Conservation (phyloP, 2,113 vertebrate species). For the Melierax canorus region DNA sequence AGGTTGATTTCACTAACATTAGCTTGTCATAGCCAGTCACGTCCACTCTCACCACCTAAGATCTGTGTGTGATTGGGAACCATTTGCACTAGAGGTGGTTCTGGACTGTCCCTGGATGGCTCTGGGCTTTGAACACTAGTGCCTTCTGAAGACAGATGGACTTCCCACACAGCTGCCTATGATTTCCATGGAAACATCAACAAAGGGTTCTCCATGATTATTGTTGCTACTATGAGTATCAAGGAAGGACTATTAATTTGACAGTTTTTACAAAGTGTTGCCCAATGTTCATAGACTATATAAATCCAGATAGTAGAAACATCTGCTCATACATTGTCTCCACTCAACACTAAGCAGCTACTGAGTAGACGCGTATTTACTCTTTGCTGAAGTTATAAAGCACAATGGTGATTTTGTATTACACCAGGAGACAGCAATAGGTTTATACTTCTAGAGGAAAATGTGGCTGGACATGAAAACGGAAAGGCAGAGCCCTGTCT, state of each 20-base stretch:
- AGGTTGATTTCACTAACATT: neutral
- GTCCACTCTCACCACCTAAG: neutral
- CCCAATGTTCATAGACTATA: neutral
- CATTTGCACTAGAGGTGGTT: neutral
- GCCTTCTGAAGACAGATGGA: neutral
- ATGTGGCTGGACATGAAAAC: neutral
- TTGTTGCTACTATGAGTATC: fast-evolving
- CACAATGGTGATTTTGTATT: neutral
- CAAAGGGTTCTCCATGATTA: neutral
- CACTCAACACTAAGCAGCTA: neutral
- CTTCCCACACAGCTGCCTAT: neutral
- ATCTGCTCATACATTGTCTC: neutral
- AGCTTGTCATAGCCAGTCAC: neutral
- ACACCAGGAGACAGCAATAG: neutral
- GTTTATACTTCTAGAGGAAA: neutral
- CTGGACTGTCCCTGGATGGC: neutral
- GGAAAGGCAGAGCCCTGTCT: neutral
- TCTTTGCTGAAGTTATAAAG: neutral
- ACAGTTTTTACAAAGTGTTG: neutral
- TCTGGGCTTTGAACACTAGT: neutral
- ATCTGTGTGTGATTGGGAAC: neutral
- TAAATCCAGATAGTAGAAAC: neutral
- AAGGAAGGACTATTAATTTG: neutral
- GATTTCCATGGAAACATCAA: neutral
- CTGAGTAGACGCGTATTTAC: neutral